A percentile compares a stretch with the other conserved stretches of the same genome.
phyloP scores from a whole-genome alignment of 2,113 vertebrate species.

The Oncorhynchus mykiss region DNA sequence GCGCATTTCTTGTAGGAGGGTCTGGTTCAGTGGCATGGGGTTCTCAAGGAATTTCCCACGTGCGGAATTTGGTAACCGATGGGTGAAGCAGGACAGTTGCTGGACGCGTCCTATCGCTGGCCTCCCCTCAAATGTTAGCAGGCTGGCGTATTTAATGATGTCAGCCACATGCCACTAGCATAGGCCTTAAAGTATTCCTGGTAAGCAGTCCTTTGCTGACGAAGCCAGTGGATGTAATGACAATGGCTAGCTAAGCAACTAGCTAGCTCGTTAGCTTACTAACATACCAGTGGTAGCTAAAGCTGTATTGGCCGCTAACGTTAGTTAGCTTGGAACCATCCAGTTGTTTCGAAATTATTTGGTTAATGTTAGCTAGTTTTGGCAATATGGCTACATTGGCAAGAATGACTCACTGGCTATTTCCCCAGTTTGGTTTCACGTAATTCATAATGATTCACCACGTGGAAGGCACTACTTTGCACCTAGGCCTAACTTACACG shows the following conservation, averaged over 20 bases:
- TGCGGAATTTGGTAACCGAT: conserved; percentile 48
- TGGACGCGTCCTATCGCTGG: background rate
- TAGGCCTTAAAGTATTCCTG: conserved; percentile 67
- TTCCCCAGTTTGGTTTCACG: too few relatives aligned
- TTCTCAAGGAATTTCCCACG: conserved; percentile 61
- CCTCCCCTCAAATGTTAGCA: conserved; percentile 29
- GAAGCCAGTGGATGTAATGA: conserved; percentile 48
- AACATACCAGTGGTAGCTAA: background rate
- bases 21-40: conserved; percentile 53
- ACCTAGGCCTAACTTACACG: too few relatives aligned
- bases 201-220: conserved; percentile 62
- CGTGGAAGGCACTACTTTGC: too few relatives aligned
- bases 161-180: conserved; percentile 39
- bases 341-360: too few relatives aligned
- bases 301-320: too few relatives aligned
- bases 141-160: conserved; percentile 60
- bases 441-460: too few relatives aligned
- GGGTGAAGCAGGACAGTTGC: conserved; percentile 4
- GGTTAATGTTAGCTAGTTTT: too few relatives aligned
- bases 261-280: background rate
- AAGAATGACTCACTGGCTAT: too few relatives aligned
- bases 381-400: too few relatives aligned
- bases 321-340: too few relatives aligned
- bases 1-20: conserved; percentile 65
- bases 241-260: conserved; percentile 41